Conservation (phyloP, 2,797 vertebrate species). For the Mormyrops boulengeri region DNA sequence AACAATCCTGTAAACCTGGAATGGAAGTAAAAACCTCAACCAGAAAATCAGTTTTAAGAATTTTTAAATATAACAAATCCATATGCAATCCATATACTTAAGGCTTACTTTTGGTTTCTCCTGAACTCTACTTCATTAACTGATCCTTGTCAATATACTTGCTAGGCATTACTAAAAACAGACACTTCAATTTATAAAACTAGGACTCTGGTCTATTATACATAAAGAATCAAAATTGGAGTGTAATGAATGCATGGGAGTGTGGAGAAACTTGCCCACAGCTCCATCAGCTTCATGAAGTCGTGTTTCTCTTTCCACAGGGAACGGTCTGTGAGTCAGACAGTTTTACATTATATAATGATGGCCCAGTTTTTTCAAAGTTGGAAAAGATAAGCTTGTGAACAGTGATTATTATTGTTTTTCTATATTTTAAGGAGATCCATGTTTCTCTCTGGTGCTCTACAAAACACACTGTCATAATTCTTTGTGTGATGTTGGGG, state of each 20-base stretch:
- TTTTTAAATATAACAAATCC: not conserved
- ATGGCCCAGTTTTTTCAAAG: not conserved
- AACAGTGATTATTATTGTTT: not conserved
- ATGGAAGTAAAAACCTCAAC: not conserved
- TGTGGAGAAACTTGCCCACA: not conserved
- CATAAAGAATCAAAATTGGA: not conserved
- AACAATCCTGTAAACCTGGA: not conserved
- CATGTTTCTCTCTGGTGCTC: not conserved
- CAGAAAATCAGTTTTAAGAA: not conserved
- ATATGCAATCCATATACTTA: not conserved
- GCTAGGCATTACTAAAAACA: not conserved
- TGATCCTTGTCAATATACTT: not conserved
- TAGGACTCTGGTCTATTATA: not conserved
- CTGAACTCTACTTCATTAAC: not conserved
- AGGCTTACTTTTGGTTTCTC: not conserved
- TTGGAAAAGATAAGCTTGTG: not conserved
- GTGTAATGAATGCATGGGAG: not conserved
- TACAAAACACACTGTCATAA: not conserved
- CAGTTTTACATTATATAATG: not conserved
- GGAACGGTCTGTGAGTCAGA: not conserved
- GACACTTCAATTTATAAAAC: not conserved
- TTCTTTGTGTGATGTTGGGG: not conserved
- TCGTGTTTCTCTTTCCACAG: not conserved
- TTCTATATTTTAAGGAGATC: not conserved
- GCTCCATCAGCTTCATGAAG: not conserved